Evolutionary conservation across 2,113 vertebrate genomes (phyloP).

Genomic region (Ptychochromis oligacanthus): DNA sequence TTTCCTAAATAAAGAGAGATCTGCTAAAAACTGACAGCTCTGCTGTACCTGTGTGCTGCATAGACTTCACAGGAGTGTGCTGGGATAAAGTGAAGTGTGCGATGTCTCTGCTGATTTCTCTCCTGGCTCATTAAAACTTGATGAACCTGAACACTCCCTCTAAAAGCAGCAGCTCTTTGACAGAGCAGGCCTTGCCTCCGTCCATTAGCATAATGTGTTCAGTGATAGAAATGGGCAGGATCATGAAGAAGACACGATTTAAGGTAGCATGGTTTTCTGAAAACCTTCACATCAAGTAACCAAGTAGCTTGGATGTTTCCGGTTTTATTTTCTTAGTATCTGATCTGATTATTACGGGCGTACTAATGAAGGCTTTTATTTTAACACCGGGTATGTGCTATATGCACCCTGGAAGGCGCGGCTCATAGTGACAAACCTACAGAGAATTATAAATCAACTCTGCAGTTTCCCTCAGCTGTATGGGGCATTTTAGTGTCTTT

Average conservation of each 20-base stretch:
- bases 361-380: not conserved
- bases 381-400: not conserved
- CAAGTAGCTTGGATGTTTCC: not conserved
- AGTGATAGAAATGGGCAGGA: slow-evolving; percentile 45
- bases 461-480: not conserved
- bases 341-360: not conserved
- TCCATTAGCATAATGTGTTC: slow-evolving; percentile 66
- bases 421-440: not conserved
- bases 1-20: slow-evolving; percentile 24
- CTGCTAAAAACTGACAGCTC: not conserved
- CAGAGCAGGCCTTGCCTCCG: slow-evolving; percentile 39
- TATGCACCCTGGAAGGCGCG: not conserved
- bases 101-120: slow-evolving; percentile 62
- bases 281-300: not conserved
- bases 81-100: slow-evolving; percentile 44
- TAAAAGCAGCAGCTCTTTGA: slow-evolving; percentile 66
- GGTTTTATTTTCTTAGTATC: not conserved
- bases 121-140: slow-evolving; percentile 72
- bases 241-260: slow-evolving; percentile 20
- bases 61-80: slow-evolving; percentile 20
- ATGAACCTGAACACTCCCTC: slow-evolving; percentile 67
- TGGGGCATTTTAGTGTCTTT: not conserved
- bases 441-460: too few relatives aligned
- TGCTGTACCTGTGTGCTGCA: slow-evolving; percentile 25
- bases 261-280: not conserved